A percentile compares a stretch with the other conserved stretches of the same genome.
Evolutionary conservation across 2,888 invertebrate species (phyloP).

Genomic region (Xestia xanthographa): DNA sequence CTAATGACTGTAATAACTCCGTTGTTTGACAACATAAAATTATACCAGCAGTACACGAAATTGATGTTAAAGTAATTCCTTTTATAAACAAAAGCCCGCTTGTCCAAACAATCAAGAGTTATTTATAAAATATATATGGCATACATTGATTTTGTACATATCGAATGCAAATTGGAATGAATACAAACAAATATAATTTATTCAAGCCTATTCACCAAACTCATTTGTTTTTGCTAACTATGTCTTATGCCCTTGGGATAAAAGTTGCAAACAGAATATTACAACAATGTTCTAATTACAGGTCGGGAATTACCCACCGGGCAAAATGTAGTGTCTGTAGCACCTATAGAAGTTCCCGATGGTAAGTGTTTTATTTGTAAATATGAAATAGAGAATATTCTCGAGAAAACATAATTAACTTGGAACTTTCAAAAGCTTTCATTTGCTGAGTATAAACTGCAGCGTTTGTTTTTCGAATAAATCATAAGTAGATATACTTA

Average conservation of each 20-base stretch:
- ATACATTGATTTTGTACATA: constrained; percentile 42
- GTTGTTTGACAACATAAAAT: constrained; percentile 30
- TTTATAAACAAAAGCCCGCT: constrained; percentile 28
- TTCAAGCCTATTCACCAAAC: background rate
- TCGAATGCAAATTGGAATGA: constrained; percentile 39
- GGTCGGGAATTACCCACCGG: constrained; percentile 88
- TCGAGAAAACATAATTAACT: constrained; percentile 16
- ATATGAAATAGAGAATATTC: constrained; percentile 45
- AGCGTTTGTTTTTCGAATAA: background rate
- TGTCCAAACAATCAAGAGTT: constrained; percentile 22
- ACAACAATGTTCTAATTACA: constrained; percentile 80
- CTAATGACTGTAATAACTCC: background rate
- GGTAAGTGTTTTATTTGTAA: constrained; percentile 79
- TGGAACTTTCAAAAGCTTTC: background rate
- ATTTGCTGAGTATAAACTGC: background rate
- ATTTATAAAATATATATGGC: constrained; percentile 26
- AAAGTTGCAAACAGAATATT: constrained; percentile 58
- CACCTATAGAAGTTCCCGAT: constrained; percentile 88
- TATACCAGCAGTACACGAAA: constrained; percentile 4
- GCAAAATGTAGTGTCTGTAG: constrained; percentile 89
- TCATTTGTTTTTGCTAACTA: constrained; percentile 20
- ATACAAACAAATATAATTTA: constrained; percentile 31
- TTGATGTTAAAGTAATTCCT: constrained; percentile 33
- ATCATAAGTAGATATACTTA: background rate
- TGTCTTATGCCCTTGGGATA: constrained; percentile 23